Conservation (phyloP, 2,797 vertebrate species). For the Oreortyx pictus region DNA sequence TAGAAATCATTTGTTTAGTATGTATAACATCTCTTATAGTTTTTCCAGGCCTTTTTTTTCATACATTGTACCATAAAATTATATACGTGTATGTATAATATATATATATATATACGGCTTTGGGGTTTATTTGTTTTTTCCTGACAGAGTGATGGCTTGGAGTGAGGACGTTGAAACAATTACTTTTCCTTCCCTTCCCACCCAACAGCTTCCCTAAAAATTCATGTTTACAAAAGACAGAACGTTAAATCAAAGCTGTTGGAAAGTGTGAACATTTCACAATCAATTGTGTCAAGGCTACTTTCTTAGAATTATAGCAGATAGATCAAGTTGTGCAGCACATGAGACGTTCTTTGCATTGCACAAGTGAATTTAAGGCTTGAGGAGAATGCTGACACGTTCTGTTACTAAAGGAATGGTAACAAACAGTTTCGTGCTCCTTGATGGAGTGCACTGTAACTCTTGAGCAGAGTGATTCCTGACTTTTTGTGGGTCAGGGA, state of each 20-base stretch:
- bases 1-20: background rate
- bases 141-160: background rate
- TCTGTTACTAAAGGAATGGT: background rate
- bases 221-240: background rate
- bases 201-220: background rate
- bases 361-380: background rate
- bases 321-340: background rate
- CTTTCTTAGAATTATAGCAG: background rate
- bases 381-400: background rate
- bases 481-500: background rate
- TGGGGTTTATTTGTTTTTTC: background rate
- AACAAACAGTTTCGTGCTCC: rapidly evolving
- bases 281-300: rapidly evolving
- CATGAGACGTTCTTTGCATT: background rate
- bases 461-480: background rate
- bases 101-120: no score
- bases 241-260: background rate
- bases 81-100: background rate
- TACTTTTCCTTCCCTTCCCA: background rate
- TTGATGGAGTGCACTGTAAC: rapidly evolving
- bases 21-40: rapidly evolving
- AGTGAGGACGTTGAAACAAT: background rate
- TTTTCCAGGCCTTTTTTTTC: background rate
- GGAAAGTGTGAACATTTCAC: background rate
- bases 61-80: background rate